Base-by-base conservation (phyloP, 2,797 vertebrate genomes). In the Danio albolineatus region DNA sequence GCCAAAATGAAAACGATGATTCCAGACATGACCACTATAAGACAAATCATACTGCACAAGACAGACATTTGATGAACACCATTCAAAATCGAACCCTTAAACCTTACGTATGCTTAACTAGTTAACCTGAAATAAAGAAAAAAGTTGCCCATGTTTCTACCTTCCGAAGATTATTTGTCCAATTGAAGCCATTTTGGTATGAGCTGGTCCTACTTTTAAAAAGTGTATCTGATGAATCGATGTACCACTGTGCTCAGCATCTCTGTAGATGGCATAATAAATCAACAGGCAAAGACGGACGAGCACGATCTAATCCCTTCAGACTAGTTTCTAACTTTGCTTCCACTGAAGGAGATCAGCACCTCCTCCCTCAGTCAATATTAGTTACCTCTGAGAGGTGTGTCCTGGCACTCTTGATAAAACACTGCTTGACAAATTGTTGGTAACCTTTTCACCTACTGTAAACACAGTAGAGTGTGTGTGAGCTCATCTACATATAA, bases 101-200 rank as follows among this genome's bases (percentile, higher is more conserved):
- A 61, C n/a, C 28, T n/a, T n/a, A n/a, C n/a, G 28, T 28, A 43
- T 3, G 61, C 19, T 61, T 16, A 51, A 19, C 28, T 62, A 4
- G 13, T 19, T 16, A 46, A 66, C 43, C 19, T 67, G 10, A n/a
- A 60, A 4, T 54, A 7, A 2, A 39, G 4, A 28, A 38, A 64
- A 51, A 36, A 57, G 39, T 12, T 16, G 0, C 12, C 17, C 9
- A 10, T 9, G 57, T 17, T 49, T 7, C n/a, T 69, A 93, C 92
- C 86, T 90, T 86, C 59, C 83, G 84, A 93, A 92, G 83, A 94
- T 88, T 71, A 94, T 91, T 67, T 91, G 86, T 36, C 92, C 89
- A 0, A 93, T 21, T 0, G 88, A 67, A 19, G 91, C 90, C 93
- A 94, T 94, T 72, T 46, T 73, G 82, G 19, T 70, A 41, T 28